Conservation (phyloP, 2,888 invertebrate genomes). For the Rotaria socialis region DNA sequence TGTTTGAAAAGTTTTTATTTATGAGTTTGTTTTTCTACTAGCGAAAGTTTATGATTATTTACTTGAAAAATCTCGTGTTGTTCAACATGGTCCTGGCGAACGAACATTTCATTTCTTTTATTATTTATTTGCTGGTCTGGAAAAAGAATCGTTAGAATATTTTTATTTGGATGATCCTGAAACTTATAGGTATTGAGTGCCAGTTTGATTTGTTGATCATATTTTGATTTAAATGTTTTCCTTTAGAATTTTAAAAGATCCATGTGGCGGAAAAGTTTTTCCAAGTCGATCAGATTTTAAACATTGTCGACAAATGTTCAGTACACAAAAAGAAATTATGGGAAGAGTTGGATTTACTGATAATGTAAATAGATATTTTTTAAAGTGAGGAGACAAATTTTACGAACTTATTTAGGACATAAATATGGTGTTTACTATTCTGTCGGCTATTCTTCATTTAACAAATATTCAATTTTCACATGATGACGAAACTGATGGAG, state of each 20-base stretch:
- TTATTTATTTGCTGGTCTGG: conserved; percentile 53
- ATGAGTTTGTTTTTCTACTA: conserved; percentile 43
- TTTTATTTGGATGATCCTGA: conserved; percentile 53
- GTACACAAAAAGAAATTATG: conserved; percentile 51
- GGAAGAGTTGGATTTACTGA: conserved; percentile 52
- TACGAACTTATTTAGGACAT: conserved; percentile 51
- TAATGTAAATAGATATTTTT: conserved; percentile 49
- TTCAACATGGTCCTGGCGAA: conserved; percentile 51
- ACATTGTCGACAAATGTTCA: conserved; percentile 51
- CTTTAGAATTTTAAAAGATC: conserved; percentile 39
- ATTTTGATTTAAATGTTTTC: too few species aligned
- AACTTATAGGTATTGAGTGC: conserved; percentile 50
- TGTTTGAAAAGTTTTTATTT: too few species aligned
- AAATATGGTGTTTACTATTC: conserved; percentile 51
- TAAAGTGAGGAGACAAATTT: conserved; percentile 20
- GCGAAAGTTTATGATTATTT: conserved; percentile 54
- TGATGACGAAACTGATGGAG: conserved; percentile 52
- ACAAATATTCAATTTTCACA: conserved; percentile 54
- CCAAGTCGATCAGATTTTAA: conserved; percentile 44
- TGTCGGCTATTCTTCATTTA: conserved; percentile 55
- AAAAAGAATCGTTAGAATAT: conserved; percentile 50
- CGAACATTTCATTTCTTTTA: conserved; percentile 56
- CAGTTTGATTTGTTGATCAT: background rate
- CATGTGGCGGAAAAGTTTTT: conserved; percentile 34
- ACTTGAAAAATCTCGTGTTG: conserved; percentile 54